A percentile compares a stretch with the other conserved stretches of the same genome.
Evolutionary conservation across 53 echinoderm and acorn worm species (phyloP).

Genomic region (Echinarachnius parma): DNA sequence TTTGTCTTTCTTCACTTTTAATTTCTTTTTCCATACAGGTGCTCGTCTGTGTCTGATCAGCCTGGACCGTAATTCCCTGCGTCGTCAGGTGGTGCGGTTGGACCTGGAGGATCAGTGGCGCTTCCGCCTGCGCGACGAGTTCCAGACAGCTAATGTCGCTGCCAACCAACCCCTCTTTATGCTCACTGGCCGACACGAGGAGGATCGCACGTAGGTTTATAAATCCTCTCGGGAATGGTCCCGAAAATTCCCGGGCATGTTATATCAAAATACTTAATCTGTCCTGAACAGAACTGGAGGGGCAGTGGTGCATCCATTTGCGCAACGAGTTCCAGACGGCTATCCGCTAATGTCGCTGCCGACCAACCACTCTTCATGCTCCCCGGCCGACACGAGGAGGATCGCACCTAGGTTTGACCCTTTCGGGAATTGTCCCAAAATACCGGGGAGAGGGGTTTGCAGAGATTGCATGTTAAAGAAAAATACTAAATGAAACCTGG

Average conservation of each 20-base stretch:
- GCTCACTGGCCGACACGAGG: slow-evolving; percentile 73
- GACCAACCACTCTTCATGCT: slow-evolving; percentile 65
- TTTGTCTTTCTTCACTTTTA: too few species aligned
- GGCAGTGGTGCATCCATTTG: slow-evolving; percentile 74
- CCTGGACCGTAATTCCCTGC: slow-evolving; percentile 81
- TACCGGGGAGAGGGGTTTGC: too few species aligned
- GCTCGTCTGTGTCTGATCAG: slow-evolving; percentile 84
- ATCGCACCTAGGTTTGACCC: background rate
- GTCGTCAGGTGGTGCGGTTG: slow-evolving; percentile 79
- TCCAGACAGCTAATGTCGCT: slow-evolving; percentile 85
- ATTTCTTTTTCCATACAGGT: slow-evolving; percentile 47
- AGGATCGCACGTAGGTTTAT: slow-evolving; percentile 33
- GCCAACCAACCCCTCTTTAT: slow-evolving; percentile 79
- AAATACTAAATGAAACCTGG: background rate
- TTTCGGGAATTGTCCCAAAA: too few species aligned
- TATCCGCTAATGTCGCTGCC: slow-evolving; percentile 56
- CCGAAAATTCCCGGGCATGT: too few species aligned
- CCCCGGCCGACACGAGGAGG: slow-evolving; percentile 52
- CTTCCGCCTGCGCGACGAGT: slow-evolving; percentile 87
- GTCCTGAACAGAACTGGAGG: slow-evolving; percentile 82
- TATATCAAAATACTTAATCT: too few species aligned
- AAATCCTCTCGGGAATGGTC: too few species aligned
- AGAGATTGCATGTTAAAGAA: too few species aligned
- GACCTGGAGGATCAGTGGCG: slow-evolving; percentile 92
- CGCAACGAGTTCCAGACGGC: slow-evolving; percentile 87